phyloP scores from a whole-genome alignment of 2,888 invertebrate species.

The Caradrina kadenii region DNA sequence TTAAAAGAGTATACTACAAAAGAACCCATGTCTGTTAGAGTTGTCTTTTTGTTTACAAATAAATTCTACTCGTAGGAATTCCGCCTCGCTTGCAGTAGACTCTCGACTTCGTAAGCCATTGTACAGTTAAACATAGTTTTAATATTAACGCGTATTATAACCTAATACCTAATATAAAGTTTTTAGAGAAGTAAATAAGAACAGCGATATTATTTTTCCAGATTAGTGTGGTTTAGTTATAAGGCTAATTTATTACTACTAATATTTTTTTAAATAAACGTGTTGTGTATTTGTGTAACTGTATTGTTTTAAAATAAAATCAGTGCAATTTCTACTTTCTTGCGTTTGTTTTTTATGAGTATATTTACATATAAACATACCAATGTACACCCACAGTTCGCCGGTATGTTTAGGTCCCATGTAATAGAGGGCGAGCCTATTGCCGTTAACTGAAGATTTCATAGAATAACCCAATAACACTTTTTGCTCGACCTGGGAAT shows the following conservation, averaged over 20 bases:
- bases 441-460: too few relatives aligned
- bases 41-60: too few relatives aligned
- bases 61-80: neutral
- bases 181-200: constrained; percentile 54
- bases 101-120: constrained; percentile 38
- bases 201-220: constrained; percentile 77
- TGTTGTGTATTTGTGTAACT: constrained; percentile 83
- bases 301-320: constrained; percentile 73
- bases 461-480: too few relatives aligned
- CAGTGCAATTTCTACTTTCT: constrained; percentile 62
- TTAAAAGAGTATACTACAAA: too few relatives aligned
- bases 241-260: constrained; percentile 71
- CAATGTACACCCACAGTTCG: too few relatives aligned
- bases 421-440: too few relatives aligned
- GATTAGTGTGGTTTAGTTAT: constrained; percentile 70
- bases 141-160: constrained; percentile 12
- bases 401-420: too few relatives aligned
- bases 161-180: constrained; percentile 35
- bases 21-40: too few relatives aligned
- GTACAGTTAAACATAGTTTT: constrained; percentile 50
- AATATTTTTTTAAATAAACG: constrained; percentile 85
- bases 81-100: constrained; percentile 40
- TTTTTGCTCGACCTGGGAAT: too few relatives aligned
- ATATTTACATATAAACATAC: too few relatives aligned
- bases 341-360: constrained; percentile 18